These are phyloP conservation scores for Acinonyx jubatus DNA, from an alignment of 2,113 vertebrate species.

Conservation along the genomic window DNA sequence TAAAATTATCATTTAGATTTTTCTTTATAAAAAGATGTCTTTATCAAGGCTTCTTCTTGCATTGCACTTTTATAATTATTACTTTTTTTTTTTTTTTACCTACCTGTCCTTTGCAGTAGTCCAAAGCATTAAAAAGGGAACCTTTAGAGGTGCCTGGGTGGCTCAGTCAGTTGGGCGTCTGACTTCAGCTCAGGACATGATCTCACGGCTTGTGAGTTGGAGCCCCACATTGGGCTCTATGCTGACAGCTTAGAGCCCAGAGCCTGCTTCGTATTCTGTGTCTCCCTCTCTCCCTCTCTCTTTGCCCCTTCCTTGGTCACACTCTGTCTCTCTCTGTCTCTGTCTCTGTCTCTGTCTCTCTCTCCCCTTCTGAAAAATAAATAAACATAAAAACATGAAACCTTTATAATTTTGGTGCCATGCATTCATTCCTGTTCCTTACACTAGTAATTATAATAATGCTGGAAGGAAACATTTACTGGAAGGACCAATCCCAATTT, in stretches of 20 bases:
- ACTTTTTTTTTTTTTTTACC: neutral
- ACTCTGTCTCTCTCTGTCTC: too few relatives aligned
- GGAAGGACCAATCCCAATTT: neutral
- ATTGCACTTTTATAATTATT: neutral
- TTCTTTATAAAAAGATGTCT: slow-evolving; percentile 19
- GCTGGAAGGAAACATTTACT: neutral
- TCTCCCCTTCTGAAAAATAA: too few relatives aligned
- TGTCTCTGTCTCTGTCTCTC: too few relatives aligned
- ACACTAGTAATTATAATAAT: neutral
- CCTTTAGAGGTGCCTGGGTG: neutral
- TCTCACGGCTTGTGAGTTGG: too few relatives aligned
- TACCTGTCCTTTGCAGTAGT: neutral
- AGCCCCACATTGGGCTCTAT: too few relatives aligned
- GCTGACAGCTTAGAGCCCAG: too few relatives aligned
- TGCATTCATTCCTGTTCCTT: neutral
- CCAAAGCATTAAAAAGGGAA: neutral
- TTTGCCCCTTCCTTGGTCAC: too few relatives aligned
- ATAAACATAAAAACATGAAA: neutral
- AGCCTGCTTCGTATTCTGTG: too few relatives aligned
- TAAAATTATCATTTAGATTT: slow-evolving; percentile 10
- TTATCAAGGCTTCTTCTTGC: neutral
- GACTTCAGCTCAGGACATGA: too few relatives aligned
- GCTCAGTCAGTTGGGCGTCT: too few relatives aligned
- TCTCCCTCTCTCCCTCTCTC: too few relatives aligned
- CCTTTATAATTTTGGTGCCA: neutral